Evolutionary conservation across 2,888 invertebrate species (phyloP), one percentile per base, ranked within the genome.

Genomic region (Congeria kusceri): DNA sequence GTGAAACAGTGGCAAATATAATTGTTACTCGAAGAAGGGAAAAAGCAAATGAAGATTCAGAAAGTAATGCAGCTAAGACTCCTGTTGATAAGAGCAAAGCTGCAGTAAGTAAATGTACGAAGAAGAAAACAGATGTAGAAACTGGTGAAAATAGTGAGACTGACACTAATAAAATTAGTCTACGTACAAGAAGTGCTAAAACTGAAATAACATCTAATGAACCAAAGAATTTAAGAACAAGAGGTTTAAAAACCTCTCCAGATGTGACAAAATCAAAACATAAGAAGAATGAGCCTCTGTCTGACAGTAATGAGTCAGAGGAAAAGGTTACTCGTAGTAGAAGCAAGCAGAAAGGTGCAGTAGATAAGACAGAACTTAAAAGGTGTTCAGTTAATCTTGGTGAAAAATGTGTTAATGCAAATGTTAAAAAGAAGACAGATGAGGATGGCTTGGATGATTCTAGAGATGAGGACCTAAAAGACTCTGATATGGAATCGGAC

Each of bases 331-430:
- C 61, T 27, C 47, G 73, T 56, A 67, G 59, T 28, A 67, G 67
- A 77, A 73, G 66, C 53, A 75, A 75, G 62, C 32, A 58, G 9
- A 79, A 77, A 29, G 57, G 65, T 28, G 57, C 76, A 7, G 59
- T 72, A n/a, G 80, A 80, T 29, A 80, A 80, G 44, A 39, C 76
- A 29, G 76, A 66, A 49, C 69, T 80, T 13, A 80, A 76, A 57
- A 80, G 64, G 58, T 80, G 80, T 46, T 80, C 80, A 18, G 80
- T 80, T 5, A 80, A 80, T 70, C 63, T 80, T 29, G 80, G 80
- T 56, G 80, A 76, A 61, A 80, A 80, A 28, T 66, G 72, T 39
- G 65, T 65, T 47, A 76, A 72, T 1, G 32, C 53, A 13, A 73
- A 77, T 69, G 49, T 65, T 4, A 80, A 73, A 64, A 66, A 61